These are phyloP conservation scores for Acanthopleura granulata DNA, from an alignment of 2,888 invertebrate genomes.

Conservation along the genomic window DNA sequence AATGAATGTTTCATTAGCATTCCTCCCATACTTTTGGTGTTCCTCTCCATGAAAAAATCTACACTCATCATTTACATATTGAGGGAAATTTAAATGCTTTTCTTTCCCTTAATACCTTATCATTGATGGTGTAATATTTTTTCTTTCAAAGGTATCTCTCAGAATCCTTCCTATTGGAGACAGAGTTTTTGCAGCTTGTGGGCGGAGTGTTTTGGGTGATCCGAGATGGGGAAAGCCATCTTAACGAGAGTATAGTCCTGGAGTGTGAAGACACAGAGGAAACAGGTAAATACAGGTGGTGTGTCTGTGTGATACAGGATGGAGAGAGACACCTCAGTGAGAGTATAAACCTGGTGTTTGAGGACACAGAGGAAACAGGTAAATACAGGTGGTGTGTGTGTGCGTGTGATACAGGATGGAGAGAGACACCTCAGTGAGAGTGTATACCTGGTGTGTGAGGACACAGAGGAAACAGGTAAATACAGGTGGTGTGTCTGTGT, in stretches of 20 bases:
- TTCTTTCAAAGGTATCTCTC: constrained; percentile 51
- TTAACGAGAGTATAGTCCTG: constrained; percentile 57
- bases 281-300: constrained; percentile 64
- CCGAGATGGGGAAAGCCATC: constrained; percentile 61
- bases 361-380: not conserved
- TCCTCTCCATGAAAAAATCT: too few species aligned
- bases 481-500: constrained; percentile 68
- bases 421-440: not conserved
- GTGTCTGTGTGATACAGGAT: constrained; percentile 68
- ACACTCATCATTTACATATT: too few species aligned
- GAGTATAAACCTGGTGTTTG: not conserved
- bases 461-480: constrained; percentile 41
- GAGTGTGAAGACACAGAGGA: constrained; percentile 67
- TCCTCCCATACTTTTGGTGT: too few species aligned
- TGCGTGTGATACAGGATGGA: constrained; percentile 32
- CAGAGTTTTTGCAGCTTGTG: constrained; percentile 65
- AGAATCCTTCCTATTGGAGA: constrained; percentile 55
- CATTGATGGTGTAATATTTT: too few species aligned
- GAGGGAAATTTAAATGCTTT: too few species aligned
- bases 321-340: not conserved
- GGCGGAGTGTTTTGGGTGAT: constrained; percentile 69
- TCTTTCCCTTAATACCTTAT: too few species aligned
- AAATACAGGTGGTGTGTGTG: not conserved
- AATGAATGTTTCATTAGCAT: too few species aligned
- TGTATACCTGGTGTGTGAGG: not conserved